A percentile compares a stretch with the other conserved stretches of the same genome.
Evolutionary conservation across 1,140 invertebrate genomes (phyloP).

Genomic region (Sarcophaga bullata): DNA sequence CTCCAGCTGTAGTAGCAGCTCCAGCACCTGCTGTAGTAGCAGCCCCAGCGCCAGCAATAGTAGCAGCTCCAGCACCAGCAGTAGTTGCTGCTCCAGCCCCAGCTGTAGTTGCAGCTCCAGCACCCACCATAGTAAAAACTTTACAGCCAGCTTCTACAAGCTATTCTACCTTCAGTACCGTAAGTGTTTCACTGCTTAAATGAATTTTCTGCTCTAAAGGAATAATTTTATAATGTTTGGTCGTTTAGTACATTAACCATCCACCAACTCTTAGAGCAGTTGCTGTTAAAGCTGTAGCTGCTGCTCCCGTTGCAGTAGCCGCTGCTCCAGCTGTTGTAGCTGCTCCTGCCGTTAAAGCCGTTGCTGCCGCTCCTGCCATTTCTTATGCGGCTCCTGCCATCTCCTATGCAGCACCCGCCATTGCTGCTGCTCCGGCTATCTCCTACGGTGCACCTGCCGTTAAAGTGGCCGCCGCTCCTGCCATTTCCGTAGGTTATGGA

Average conservation of each 20-base stretch:
- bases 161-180: conserved; percentile 59
- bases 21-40: conserved; percentile 30
- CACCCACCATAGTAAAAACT: not conserved
- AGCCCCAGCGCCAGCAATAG: not conserved
- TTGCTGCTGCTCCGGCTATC: conserved; percentile 43
- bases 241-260: not conserved
- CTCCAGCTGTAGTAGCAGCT: conserved; percentile 22
- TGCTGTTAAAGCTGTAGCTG: not conserved
- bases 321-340: conserved; percentile 49
- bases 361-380: conserved; percentile 49
- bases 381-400: conserved; percentile 27
- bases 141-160: conserved; percentile 49
- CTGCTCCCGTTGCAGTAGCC: conserved; percentile 45
- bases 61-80: not conserved
- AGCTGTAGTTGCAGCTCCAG: conserved; percentile 1
- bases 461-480: conserved; percentile 36
- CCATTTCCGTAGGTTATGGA: conserved; percentile 17
- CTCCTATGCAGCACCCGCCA: conserved; percentile 23
- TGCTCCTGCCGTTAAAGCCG: conserved; percentile 46
- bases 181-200: conserved; percentile 40
- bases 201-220: not conserved
- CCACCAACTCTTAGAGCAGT: conserved; percentile 7
- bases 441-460: conserved; percentile 11
- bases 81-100: conserved; percentile 37
- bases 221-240: not conserved